These are phyloP conservation scores for Dicyrtomina minuta DNA, from an alignment of 2,888 invertebrate genomes.

Conservation along the genomic window DNA sequence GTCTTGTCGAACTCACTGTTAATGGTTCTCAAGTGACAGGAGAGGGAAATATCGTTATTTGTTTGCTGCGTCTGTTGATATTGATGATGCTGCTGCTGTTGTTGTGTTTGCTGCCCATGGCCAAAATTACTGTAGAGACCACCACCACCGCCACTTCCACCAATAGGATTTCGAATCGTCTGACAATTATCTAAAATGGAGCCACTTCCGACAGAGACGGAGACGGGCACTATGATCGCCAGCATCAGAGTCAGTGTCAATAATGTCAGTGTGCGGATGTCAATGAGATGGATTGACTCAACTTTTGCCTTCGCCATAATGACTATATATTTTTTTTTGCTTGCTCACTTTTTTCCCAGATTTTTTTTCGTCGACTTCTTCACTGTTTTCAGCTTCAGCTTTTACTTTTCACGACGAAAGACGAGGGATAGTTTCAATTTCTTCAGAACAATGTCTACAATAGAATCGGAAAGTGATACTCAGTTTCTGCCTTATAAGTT, in stretches of 20 bases:
- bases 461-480: too few relatives aligned
- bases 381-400: too few relatives aligned
- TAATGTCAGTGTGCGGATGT: too few relatives aligned
- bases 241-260: background rate
- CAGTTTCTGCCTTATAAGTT: too few relatives aligned
- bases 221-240: too few relatives aligned
- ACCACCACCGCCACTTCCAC: background rate
- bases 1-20: constrained; percentile 86
- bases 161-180: background rate
- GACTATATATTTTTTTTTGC: background rate
- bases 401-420: too few relatives aligned
- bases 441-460: too few relatives aligned
- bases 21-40: constrained; percentile 77
- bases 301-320: background rate
- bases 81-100: background rate
- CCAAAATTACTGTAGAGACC: background rate
- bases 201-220: background rate
- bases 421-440: too few relatives aligned
- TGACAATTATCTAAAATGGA: constrained; percentile 17
- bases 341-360: background rate
- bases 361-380: too few relatives aligned
- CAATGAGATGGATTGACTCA: background rate
- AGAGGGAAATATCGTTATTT: constrained; percentile 67
- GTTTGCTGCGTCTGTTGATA: background rate
- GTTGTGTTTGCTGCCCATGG: background rate